These are phyloP conservation scores for Vidua macroura DNA, from an alignment of 2,113 vertebrate species.

Conservation along the genomic window DNA sequence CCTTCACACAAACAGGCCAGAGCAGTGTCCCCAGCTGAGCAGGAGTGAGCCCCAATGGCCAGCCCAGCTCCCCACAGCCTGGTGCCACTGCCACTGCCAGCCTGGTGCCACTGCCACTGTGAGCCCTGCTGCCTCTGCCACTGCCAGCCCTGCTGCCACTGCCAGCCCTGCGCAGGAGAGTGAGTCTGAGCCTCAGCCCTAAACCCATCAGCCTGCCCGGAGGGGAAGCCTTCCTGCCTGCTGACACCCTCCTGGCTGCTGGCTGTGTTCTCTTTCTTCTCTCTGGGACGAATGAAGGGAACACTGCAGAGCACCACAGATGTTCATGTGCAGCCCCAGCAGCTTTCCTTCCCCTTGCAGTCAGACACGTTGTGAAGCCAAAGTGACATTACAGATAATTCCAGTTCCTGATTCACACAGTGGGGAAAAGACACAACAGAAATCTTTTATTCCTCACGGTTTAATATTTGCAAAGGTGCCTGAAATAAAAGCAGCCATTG, in stretches of 20 bases:
- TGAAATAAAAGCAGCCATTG: neutral
- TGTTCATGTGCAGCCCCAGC: neutral
- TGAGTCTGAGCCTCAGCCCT: too few relatives aligned
- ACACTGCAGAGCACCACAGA: neutral
- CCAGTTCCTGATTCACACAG: neutral
- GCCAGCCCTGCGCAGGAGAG: too few relatives aligned
- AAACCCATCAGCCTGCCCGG: too few relatives aligned
- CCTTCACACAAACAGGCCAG: neutral
- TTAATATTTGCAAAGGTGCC: too few relatives aligned
- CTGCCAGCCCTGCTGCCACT: too few relatives aligned
- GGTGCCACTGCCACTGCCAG: too few relatives aligned
- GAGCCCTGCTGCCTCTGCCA: too few relatives aligned
- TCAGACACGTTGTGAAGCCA: neutral
- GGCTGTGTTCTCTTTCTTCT: neutral
- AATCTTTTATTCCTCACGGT: neutral
- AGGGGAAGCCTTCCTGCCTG: too few relatives aligned
- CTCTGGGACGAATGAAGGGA: too few relatives aligned
- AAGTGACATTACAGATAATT: neutral
- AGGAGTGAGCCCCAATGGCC: too few relatives aligned
- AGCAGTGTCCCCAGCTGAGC: neutral
- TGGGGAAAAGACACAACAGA: neutral
- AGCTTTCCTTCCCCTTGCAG: neutral
- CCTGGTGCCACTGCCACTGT: too few relatives aligned
- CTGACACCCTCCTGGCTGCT: neutral
- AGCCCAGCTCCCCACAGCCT: too few relatives aligned